phyloP scores from a whole-genome alignment of 2,888 invertebrate genomes.

The Mycalesis mineus region DNA sequence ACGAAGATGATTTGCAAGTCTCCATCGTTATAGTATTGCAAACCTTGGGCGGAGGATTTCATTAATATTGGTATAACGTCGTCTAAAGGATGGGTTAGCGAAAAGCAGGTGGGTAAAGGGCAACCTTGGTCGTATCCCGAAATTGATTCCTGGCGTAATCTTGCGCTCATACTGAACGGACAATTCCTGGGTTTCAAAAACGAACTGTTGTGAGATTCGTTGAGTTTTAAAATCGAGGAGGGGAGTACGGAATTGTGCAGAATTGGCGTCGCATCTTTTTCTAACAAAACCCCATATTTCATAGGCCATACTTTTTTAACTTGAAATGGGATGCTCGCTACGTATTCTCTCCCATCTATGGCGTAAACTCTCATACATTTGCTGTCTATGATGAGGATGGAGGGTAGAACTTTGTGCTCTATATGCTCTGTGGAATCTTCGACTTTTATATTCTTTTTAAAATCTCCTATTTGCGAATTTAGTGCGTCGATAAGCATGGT shows the following conservation, averaged over 20 bases:
- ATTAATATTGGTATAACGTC: conserved; percentile 91
- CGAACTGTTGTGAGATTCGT: conserved; percentile 62
- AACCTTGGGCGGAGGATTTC: conserved; percentile 78
- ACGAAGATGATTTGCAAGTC: conserved; percentile 86
- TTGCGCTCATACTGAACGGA: conserved; percentile 61
- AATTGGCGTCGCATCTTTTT: conserved; percentile 79
- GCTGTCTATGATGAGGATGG: conserved; percentile 85
- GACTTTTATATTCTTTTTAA: conserved; percentile 69
- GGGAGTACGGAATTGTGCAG: conserved; percentile 54
- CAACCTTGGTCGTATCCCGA: conserved; percentile 67
- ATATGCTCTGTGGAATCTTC: conserved; percentile 72
- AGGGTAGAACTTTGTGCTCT: conserved; percentile 76
- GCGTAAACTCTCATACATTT: conserved; percentile 88
- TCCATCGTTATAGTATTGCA: conserved; percentile 81
- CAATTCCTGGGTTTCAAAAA: conserved; percentile 52
- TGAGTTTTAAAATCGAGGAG: conserved; percentile 54
- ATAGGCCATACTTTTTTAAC: conserved; percentile 91
- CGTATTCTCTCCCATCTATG: conserved; percentile 88
- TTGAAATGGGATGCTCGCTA: conserved; percentile 87
- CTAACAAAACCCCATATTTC: conserved; percentile 90
- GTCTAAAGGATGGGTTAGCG: conserved; percentile 92
- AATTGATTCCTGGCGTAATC: conserved; percentile 55
- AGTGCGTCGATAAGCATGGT: conserved; percentile 74
- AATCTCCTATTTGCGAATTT: conserved; percentile 70
- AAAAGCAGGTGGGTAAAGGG: conserved; percentile 88